Evolutionary conservation across 2,797 vertebrate species (phyloP), one percentile per base, ranked within the genome.

Genomic region (Erithacus rubecula): DNA sequence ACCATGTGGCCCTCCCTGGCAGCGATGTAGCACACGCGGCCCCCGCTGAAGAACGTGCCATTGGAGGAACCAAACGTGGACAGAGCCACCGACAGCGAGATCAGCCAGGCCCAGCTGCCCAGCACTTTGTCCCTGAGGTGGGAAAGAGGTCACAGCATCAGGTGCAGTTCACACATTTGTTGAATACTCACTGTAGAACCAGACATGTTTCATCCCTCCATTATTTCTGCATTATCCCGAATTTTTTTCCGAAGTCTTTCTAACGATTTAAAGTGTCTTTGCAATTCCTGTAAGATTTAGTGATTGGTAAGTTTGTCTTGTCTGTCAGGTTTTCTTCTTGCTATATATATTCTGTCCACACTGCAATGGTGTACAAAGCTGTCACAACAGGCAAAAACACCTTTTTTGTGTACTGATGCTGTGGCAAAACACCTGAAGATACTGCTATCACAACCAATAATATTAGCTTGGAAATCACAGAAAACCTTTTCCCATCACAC

Each of bases 1-100:
- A 99, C 99, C 99, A 99, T 95, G 75, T 99, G 99, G 43, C 99
- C 99, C 94, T 99, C 99, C 81, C 98, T 97, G 34, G 98, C 98
- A 22, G 99, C 99, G 17, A 98, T 98, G 20, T 98, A 99, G 95
- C 98, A 99, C 71, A 99, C 88, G 0, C 98, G 98, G 53, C 99
- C 98, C 10, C 98, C 98, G 0, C 98, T 98, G 95, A 99, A 99
- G 97, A 99, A 99, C 0, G 97, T 97, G 69, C 98, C 99, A 0
- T 98, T 99, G 0, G 98, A 97, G 7, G 99, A 99, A 18, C 99
- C 98, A 15, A 99, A 99, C 0, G 98, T 98, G 10, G 98, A 99
- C 32, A 99, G 89, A 3, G 98, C 97, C 37, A 99, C 98, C 0
- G 98, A 98, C 89, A 99, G 68, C 6, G 98, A 98, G 97, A 99